A percentile compares a stretch with the other conserved stretches of the same genome.
phyloP scores from a whole-genome alignment of 2,797 vertebrate species.

The Oryzias sinensis region DNA sequence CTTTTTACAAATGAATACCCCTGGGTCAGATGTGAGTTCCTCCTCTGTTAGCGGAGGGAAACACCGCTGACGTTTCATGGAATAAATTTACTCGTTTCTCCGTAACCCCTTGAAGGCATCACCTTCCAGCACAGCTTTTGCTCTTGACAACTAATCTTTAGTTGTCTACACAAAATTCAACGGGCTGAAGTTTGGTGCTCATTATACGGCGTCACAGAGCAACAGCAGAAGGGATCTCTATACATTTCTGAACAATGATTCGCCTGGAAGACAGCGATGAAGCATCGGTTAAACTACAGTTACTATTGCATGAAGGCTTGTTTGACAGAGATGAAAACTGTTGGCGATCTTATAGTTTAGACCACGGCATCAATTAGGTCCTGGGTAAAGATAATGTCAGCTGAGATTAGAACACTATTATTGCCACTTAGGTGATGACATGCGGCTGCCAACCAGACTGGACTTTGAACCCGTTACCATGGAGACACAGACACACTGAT shows the following conservation, averaged over 20 bases:
- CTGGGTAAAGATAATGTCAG: no score
- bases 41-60: constrained; percentile 42
- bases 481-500: no score
- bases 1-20: constrained; percentile 58
- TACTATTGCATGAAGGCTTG: not conserved
- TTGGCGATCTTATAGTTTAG: no score
- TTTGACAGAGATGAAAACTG: no score
- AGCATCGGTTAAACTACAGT: not conserved
- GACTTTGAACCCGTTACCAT: no score
- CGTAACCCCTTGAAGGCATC: constrained; percentile 37
- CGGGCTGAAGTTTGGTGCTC: constrained; percentile 1
- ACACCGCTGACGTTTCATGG: constrained; percentile 35
- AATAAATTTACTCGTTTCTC: constrained; percentile 56
- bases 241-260: not conserved
- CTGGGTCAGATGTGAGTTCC: constrained; percentile 39
- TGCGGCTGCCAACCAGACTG: no score
- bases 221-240: not conserved
- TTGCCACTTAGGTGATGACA: no score
- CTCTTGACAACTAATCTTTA: constrained; percentile 16
- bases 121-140: constrained; percentile 23
- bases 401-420: no score
- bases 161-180: constrained; percentile 17
- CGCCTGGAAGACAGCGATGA: not conserved
- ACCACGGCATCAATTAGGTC: no score
- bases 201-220: not conserved